These are phyloP conservation scores for Troilus luridus DNA, from an alignment of 2,888 invertebrate genomes.

Conservation along the genomic window DNA sequence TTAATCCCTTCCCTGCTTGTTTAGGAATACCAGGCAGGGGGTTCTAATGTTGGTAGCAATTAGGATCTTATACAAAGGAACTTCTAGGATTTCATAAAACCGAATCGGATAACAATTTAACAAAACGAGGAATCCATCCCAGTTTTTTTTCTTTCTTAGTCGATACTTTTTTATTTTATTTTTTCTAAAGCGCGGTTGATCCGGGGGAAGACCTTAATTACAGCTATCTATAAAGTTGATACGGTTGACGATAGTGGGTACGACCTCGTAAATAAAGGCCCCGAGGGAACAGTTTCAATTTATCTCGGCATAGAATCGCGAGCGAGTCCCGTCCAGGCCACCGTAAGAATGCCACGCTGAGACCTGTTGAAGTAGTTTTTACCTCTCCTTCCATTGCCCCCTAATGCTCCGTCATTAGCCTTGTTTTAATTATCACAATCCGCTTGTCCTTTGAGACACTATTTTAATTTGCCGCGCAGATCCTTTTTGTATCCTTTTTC, in stretches of 20 bases:
- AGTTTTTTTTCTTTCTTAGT: neutral
- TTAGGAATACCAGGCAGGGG: too few relatives aligned
- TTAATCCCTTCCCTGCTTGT: too few relatives aligned
- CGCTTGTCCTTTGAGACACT: constrained; percentile 5
- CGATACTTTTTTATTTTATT: neutral
- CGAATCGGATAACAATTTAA: constrained; percentile 18
- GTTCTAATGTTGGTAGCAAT: neutral
- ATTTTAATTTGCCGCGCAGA: constrained; percentile 34
- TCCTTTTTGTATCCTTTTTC: constrained; percentile 28
- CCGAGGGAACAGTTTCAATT: constrained; percentile 22
- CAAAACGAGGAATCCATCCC: constrained; percentile 8
- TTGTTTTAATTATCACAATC: constrained; percentile 32
- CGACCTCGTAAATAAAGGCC: constrained; percentile 34
- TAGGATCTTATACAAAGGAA: neutral
- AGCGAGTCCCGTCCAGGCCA: neutral
- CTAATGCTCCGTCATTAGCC: constrained; percentile 29
- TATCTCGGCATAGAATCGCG: constrained; percentile 41
- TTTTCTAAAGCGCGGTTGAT: constrained; percentile 45
- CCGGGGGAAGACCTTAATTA: constrained; percentile 4
- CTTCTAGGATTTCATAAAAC: neutral
- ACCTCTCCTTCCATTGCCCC: neutral
- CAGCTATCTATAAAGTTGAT: constrained; percentile 46
- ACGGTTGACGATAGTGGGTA: constrained; percentile 1
- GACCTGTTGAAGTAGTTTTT: constrained; percentile 29
- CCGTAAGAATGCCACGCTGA: constrained; percentile 15